These are phyloP conservation scores for Polietes domitor DNA, from an alignment of 2,888 invertebrate genomes.

Conservation along the genomic window DNA sequence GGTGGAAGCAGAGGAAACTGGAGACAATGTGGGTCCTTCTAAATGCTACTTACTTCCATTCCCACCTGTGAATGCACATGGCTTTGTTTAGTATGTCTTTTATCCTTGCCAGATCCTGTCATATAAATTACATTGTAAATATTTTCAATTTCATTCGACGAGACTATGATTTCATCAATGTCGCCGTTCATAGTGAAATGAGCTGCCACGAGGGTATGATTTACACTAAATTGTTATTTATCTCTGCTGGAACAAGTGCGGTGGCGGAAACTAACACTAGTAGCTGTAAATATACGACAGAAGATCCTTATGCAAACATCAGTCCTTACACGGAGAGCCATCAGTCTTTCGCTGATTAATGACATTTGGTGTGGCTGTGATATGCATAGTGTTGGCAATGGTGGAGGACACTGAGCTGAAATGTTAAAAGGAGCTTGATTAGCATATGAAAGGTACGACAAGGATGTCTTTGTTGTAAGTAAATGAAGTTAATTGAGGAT, in stretches of 20 bases:
- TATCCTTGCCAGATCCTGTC: constrained; percentile 36
- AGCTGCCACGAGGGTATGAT: background rate
- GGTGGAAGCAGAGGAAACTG: background rate
- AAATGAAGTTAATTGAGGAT: no score
- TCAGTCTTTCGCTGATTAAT: background rate
- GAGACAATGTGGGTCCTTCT: no score
- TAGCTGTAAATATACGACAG: background rate
- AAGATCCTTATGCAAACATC: background rate
- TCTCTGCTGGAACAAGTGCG: constrained; percentile 7
- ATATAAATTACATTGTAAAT: constrained; percentile 4
- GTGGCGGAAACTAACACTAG: background rate
- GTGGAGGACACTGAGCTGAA: no score
- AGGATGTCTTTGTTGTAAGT: no score
- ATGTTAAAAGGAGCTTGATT: no score
- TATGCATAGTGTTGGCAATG: background rate
- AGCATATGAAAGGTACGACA: no score
- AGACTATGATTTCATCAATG: constrained; percentile 33
- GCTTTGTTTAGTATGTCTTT: background rate
- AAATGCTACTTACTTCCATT: no score
- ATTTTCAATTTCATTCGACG: constrained; percentile 39
- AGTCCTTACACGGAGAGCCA: background rate
- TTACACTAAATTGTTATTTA: constrained; percentile 47
- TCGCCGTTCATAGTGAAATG: constrained; percentile 5
- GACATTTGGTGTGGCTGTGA: background rate
- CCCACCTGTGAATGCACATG: no score